These are phyloP conservation scores for Typhlichthys eigenmanni DNA, from an alignment of 2,797 vertebrate genomes.

Conservation along the genomic window DNA sequence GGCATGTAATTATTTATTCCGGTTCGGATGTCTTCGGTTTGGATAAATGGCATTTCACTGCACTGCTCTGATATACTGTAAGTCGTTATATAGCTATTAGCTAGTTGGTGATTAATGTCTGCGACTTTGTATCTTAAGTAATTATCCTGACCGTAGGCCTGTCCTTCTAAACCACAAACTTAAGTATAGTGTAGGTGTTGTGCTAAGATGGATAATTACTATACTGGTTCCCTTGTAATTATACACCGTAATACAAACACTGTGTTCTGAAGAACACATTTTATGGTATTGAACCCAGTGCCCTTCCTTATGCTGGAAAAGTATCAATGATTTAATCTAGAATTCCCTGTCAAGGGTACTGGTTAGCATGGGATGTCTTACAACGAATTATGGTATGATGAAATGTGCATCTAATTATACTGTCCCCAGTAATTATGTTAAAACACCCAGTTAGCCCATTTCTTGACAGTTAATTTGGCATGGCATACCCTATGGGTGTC, in stretches of 20 bases:
- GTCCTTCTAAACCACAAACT: constrained; percentile 65
- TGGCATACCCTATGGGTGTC: constrained; percentile 55
- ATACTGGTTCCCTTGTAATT: constrained; percentile 69
- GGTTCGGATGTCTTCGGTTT: constrained; percentile 1
- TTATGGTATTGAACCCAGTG: constrained; percentile 67
- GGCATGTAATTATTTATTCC: neutral
- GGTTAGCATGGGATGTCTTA: constrained; percentile 14
- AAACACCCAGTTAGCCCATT: constrained; percentile 26
- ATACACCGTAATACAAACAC: constrained; percentile 61
- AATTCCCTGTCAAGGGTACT: constrained; percentile 27
- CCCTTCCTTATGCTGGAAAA: constrained; percentile 49
- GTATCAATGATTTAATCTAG: constrained; percentile 34
- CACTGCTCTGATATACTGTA: constrained; percentile 12
- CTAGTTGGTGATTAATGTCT: neutral
- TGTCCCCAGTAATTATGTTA: constrained; percentile 1
- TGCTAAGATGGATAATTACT: constrained; percentile 71
- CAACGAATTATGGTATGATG: neutral
- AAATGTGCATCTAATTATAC: constrained; percentile 11
- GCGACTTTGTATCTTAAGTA: constrained; percentile 43
- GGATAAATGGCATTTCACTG: constrained; percentile 19
- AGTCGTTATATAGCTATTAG: constrained; percentile 9
- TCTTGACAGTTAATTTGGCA: constrained; percentile 35
- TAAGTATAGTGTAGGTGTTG: constrained; percentile 72
- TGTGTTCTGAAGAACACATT: constrained; percentile 62
- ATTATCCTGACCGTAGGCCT: constrained; percentile 65